Conservation (phyloP, 2,113 vertebrate species). For the Muscicapa adusta region DNA sequence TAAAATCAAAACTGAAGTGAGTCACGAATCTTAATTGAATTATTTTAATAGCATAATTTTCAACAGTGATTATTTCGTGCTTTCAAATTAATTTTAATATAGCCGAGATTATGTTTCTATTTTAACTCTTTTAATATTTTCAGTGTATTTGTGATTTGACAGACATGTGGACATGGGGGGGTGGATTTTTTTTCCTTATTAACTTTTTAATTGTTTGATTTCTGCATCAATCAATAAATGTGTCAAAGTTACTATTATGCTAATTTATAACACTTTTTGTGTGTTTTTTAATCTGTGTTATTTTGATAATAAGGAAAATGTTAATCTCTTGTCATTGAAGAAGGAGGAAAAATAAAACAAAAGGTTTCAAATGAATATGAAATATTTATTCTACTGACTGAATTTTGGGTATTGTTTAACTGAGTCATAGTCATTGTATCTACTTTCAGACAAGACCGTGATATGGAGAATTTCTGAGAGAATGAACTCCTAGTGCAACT, state of each 20-base stretch:
- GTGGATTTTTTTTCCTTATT: not conserved
- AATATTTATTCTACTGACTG: not conserved
- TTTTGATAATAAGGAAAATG: not conserved
- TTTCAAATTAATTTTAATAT: constrained; percentile 10
- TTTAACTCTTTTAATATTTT: not conserved
- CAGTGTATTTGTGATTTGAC: not conserved
- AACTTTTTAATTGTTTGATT: not conserved
- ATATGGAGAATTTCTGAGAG: not conserved
- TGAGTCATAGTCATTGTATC: not conserved
- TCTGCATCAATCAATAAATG: not conserved
- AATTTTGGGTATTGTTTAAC: not conserved
- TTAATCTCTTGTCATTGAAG: not conserved
- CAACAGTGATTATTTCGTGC: not conserved
- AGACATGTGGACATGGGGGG: not conserved
- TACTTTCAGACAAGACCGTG: not conserved
- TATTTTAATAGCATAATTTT: constrained; percentile 33
- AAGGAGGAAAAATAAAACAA: not conserved
- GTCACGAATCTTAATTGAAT: constrained; percentile 20
- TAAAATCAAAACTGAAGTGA: constrained; percentile 41
- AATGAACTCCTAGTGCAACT: not conserved
- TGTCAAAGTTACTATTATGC: not conserved
- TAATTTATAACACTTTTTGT: not conserved
- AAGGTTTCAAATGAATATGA: not conserved
- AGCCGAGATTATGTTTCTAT: not conserved
- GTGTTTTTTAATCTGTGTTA: not conserved